Percentiles rank a stretch among this genome's conserved stretches.
Evolutionary conservation across 2,113 vertebrate species (phyloP).

Genomic region (Xenopus borealis): DNA sequence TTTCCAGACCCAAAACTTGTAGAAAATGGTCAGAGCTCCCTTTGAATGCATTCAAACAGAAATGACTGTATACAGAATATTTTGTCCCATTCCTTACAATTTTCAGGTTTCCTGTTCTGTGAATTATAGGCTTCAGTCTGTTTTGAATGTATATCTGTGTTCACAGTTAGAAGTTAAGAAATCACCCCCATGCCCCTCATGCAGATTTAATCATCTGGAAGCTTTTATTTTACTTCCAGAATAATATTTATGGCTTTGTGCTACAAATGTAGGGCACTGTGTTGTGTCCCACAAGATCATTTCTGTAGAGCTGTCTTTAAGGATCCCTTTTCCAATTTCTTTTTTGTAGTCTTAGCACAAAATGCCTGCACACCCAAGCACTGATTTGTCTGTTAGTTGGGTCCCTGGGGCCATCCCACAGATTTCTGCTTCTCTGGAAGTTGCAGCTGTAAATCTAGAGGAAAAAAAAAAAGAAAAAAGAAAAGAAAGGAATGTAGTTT

Average conservation of each 20-base stretch:
- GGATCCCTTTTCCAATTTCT: constrained; percentile 44
- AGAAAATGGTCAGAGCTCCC: not conserved
- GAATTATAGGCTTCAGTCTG: not conserved
- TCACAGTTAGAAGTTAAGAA: not conserved
- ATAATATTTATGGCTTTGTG: constrained; percentile 18
- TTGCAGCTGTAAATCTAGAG: constrained; percentile 75
- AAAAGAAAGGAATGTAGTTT: constrained; percentile 73
- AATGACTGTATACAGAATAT: not conserved
- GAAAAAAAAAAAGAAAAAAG: constrained; percentile 49
- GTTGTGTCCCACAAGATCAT: constrained; percentile 24
- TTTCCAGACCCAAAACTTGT: constrained; percentile 6
- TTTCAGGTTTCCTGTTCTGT: not conserved
- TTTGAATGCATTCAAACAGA: not conserved
- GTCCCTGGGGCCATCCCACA: constrained; percentile 79
- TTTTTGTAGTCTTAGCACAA: constrained; percentile 50
- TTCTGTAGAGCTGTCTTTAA: constrained; percentile 22
- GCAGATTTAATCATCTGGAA: not conserved
- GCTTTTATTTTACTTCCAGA: not conserved
- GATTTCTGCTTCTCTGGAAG: constrained; percentile 74
- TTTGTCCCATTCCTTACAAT: not conserved
- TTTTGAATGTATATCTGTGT: not conserved
- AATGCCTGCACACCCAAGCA: constrained; percentile 64
- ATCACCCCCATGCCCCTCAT: not conserved
- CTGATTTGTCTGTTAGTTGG: constrained; percentile 86
- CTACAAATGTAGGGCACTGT: constrained; percentile 34